Evolutionary conservation across 1,140 invertebrate genomes (phyloP), one percentile per base, ranked within the genome.

Genomic region (Drosophila busckii): DNA sequence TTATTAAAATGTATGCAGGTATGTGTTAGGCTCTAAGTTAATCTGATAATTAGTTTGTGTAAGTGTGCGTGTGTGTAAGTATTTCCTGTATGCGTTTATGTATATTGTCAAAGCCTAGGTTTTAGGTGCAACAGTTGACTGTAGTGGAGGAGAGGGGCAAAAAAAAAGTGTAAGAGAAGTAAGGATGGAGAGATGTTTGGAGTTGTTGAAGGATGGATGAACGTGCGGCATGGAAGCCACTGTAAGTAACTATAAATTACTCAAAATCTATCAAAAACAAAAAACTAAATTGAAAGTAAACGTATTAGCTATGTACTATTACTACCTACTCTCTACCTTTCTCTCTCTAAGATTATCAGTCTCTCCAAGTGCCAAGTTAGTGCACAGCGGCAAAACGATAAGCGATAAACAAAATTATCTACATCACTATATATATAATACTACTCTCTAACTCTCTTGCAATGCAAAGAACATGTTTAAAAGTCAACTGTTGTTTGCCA

Each of bases 191-290:
- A 16, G 4, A 53, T 59, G 23, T 52, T 44, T 50, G 10, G 28
- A 35, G 7, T 15, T 12, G 16, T 50, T 40, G 37, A 13, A 8
- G 20, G 29, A 29, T 40, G 34, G 31, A 45, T 20, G 22, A 10
- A 12, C 75, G 75, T 73, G 75, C 75, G 75, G 75, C 75, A 82
- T 50, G 69, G 69, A 75, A 52, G 75, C 75, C 75, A 82, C 65
- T 82, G 75, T 82, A 82, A 82, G 75, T 82, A 82, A n/a, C n/a
- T n/a, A n/a, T n/a, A n/a, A 41, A 68, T 34, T 46, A 46, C 12
- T 4, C 16, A 29, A 46, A 37, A n/a, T n/a, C n/a, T n/a, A n/a
- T n/a, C 7, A 49, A 40, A 20, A 35, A 52, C 5, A 31, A 31
- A 1, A 41, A 41, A 9, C 13, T 37, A n/a, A n/a, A n/a, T n/a